A percentile compares a stretch with the other conserved stretches of the same genome.
These are phyloP conservation scores for Argyrosomus japonicus DNA, from an alignment of 2,113 vertebrate species.

Conservation along the genomic window DNA sequence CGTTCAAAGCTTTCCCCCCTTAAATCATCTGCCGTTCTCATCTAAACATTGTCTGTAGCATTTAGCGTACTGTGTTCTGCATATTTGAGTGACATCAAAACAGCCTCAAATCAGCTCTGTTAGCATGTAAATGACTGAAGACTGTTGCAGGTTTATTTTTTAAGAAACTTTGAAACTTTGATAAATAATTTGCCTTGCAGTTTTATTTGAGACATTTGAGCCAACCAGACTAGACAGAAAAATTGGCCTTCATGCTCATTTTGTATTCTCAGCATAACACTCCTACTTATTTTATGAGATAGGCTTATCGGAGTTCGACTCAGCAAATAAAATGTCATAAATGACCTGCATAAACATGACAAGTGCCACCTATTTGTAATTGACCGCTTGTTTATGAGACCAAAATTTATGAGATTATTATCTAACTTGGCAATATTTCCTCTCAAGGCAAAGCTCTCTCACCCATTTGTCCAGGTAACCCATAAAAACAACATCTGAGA, in stretches of 20 bases:
- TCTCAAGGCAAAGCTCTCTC: slow-evolving; percentile 18
- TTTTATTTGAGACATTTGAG: background rate
- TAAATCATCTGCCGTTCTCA: slow-evolving; percentile 36
- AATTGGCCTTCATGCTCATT: background rate
- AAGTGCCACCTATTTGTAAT: slow-evolving; percentile 19
- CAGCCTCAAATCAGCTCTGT: slow-evolving; percentile 1
- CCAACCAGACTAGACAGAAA: background rate
- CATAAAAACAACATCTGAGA: slow-evolving; percentile 37
- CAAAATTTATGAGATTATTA: slow-evolving; percentile 25
- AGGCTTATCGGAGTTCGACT: slow-evolving; percentile 11
- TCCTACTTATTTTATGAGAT: slow-evolving; percentile 19
- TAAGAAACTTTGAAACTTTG: background rate
- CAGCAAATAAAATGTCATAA: slow-evolving; percentile 24
- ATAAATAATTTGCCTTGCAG: background rate
- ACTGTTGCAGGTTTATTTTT: slow-evolving; percentile 5
- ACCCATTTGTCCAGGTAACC: slow-evolving; percentile 28
- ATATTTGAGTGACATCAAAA: slow-evolving; percentile 27
- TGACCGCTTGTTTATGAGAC: slow-evolving; percentile 34
- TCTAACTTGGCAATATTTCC: slow-evolving; percentile 35
- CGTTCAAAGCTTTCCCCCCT: background rate
- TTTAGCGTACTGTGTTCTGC: background rate
- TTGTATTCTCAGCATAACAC: background rate
- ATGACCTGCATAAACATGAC: slow-evolving; percentile 26
- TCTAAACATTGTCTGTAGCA: slow-evolving; percentile 24
- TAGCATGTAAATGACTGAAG: background rate